Evolutionary conservation across 2,113 vertebrate species (phyloP).

Genomic region (Manacus vitellinus): DNA sequence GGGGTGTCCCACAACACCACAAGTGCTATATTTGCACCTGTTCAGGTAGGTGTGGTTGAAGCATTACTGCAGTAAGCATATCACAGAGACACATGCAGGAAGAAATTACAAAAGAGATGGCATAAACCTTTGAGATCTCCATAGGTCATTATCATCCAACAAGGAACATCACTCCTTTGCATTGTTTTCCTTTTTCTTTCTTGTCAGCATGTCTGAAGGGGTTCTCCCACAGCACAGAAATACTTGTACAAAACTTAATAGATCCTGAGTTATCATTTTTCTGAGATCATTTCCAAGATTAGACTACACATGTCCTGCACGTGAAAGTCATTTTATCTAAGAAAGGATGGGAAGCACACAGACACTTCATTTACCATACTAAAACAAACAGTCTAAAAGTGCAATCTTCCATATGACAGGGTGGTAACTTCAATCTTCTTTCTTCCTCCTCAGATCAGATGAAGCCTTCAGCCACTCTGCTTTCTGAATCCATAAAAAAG

Average conservation of each 20-base stretch:
- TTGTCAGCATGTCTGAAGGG: not conserved
- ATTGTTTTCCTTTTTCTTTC: not conserved
- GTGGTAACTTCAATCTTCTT: not conserved
- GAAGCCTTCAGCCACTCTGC: not conserved
- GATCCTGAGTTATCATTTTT: not conserved
- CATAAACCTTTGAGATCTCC: not conserved
- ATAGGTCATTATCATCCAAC: not conserved
- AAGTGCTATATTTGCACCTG: not conserved
- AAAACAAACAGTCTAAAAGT: not conserved
- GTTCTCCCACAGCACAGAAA: not conserved
- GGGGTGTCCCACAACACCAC: not conserved
- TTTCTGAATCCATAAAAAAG: not conserved
- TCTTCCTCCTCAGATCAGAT: not conserved
- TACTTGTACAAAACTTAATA: not conserved
- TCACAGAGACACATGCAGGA: not conserved
- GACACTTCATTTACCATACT: not conserved
- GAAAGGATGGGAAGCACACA: not conserved
- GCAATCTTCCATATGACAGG: not conserved
- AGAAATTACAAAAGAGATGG: not conserved
- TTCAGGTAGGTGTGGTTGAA: not conserved
- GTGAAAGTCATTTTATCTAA: not conserved
- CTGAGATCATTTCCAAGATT: not conserved
- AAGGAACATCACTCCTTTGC: not conserved
- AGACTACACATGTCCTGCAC: not conserved
- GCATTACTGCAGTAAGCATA: not conserved